These are phyloP conservation scores for Microtus oregoni DNA, from an alignment of 2,113 vertebrate species.

Conservation along the genomic window DNA sequence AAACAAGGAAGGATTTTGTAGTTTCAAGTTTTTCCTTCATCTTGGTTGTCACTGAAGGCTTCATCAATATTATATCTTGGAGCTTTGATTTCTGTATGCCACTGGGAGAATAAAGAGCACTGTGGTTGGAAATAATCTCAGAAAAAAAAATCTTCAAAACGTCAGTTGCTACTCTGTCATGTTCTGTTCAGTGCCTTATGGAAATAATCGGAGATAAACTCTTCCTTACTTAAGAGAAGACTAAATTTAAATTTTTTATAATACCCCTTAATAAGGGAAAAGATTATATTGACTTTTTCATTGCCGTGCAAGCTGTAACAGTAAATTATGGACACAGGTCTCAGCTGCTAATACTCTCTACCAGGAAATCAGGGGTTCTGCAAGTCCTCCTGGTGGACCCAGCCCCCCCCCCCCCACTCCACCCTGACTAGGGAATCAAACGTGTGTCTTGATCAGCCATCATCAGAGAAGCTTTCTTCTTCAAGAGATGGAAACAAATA, in stretches of 20 bases:
- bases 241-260: not conserved
- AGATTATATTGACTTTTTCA: not conserved
- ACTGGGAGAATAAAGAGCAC: not conserved
- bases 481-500: not conserved
- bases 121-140: not conserved
- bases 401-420: not conserved
- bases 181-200: not conserved
- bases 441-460: not conserved
- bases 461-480: not conserved
- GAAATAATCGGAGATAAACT: not conserved
- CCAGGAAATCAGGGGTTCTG: not conserved
- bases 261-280: not conserved
- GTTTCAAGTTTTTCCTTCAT: not conserved
- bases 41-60: not conserved
- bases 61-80: not conserved
- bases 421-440: not conserved
- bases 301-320: not conserved
- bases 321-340: not conserved
- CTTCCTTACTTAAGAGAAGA: not conserved
- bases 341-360: not conserved
- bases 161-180: not conserved
- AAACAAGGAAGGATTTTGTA: not conserved
- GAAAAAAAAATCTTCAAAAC: constrained; percentile 1
- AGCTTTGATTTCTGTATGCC: not conserved
- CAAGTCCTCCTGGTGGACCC: not conserved